phyloP scores from a whole-genome alignment of 2,113 vertebrate species.

The Scophthalmus maximus region DNA sequence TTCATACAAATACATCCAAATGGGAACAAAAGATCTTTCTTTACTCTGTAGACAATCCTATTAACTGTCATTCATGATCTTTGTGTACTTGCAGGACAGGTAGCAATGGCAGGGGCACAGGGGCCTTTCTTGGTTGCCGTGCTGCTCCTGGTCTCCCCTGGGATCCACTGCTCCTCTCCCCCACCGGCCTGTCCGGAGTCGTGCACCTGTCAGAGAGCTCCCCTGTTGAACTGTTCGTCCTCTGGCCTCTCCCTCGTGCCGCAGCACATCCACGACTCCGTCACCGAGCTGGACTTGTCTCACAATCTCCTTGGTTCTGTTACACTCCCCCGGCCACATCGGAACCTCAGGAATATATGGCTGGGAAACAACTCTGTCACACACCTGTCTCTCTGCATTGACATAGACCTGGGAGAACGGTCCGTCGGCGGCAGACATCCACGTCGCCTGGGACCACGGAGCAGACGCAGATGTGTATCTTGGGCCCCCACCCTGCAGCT shows the following conservation, averaged over 20 bases:
- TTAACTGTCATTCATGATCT: background rate
- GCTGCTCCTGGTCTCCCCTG: slow-evolving; percentile 62
- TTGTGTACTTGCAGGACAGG: slow-evolving; percentile 34
- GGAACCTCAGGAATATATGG: slow-evolving; percentile 68
- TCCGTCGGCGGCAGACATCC: slow-evolving; percentile 9
- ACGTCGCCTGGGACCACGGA: slow-evolving; percentile 26
- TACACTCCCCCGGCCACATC: slow-evolving; percentile 32
- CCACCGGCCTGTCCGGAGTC: slow-evolving; percentile 60
- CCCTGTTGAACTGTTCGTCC: slow-evolving; percentile 79
- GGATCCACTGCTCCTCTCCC: slow-evolving; percentile 43
- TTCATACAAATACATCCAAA: background rate
- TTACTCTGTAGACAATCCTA: background rate
- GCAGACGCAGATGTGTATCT: slow-evolving; percentile 54
- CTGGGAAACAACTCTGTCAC: slow-evolving; percentile 79
- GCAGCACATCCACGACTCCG: slow-evolving; percentile 47
- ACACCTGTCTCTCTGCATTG: slow-evolving; percentile 76
- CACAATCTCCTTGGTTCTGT: slow-evolving; percentile 72
- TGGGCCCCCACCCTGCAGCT: slow-evolving; percentile 82
- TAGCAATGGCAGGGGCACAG: slow-evolving; percentile 66
- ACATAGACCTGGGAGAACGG: background rate
- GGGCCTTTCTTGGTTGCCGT: slow-evolving; percentile 42
- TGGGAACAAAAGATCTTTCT: background rate
- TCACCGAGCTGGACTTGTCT: slow-evolving; percentile 77
- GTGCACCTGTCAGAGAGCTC: slow-evolving; percentile 69
- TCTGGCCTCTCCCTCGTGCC: slow-evolving; percentile 64